These are phyloP conservation scores for Cromileptes altivelis DNA, from an alignment of 2,113 vertebrate species.

Conservation along the genomic window DNA sequence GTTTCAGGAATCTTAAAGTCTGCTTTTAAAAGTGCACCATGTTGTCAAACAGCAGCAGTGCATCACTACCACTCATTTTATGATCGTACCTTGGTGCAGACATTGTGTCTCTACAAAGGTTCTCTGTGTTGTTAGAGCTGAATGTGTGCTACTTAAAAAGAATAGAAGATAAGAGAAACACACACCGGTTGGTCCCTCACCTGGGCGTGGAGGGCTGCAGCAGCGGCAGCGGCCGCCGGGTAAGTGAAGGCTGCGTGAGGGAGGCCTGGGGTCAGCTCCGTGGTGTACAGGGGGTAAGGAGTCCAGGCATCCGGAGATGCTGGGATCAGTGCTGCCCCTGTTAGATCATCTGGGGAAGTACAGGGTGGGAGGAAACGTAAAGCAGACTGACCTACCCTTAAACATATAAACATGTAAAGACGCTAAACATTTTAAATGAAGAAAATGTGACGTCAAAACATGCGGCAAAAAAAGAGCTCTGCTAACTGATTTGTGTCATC, in stretches of 20 bases:
- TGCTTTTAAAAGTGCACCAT: neutral
- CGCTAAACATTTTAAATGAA: neutral
- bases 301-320: conserved; percentile 96
- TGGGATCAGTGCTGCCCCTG: conserved; percentile 95
- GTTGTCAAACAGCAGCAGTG: neutral
- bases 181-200: conserved; percentile 86
- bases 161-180: conserved; percentile 28
- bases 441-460: neutral
- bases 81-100: neutral
- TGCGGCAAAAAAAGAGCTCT: neutral
- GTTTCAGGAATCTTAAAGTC: neutral
- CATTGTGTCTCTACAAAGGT: neutral
- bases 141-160: neutral
- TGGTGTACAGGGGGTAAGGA: conserved; percentile 96
- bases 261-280: conserved; percentile 95
- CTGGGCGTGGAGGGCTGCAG: conserved; percentile 96
- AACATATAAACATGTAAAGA: neutral
- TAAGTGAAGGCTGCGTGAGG: conserved; percentile 96
- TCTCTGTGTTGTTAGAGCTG: neutral
- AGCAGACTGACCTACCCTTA: conserved; percentile 40
- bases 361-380: conserved; percentile 37
- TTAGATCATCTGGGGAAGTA: conserved; percentile 92
- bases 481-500: neutral
- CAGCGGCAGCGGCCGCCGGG: conserved; percentile 91
- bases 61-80: neutral